Percentiles rank a stretch among this genome's conserved stretches.
Evolutionary conservation across 2,888 invertebrate species (phyloP).

Genomic region (Hofmannophila pseudospretella): DNA sequence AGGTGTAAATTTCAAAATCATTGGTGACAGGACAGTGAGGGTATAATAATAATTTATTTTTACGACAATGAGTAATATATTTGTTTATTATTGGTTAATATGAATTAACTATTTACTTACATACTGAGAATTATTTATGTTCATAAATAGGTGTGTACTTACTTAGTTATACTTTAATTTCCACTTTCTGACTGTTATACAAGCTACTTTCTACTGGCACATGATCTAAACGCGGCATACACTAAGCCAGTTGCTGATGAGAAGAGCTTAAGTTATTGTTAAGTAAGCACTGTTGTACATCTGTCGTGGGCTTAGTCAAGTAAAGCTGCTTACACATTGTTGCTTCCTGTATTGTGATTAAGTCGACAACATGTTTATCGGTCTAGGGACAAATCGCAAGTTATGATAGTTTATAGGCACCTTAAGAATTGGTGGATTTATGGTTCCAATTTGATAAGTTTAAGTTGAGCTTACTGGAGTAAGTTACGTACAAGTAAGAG

Average conservation of each 20-base stretch:
- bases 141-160: too few relatives aligned
- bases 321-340: slow-evolving; percentile 8
- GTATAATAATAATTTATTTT: too few relatives aligned
- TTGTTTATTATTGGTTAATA: too few relatives aligned
- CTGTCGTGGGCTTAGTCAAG: slow-evolving; percentile 1
- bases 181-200: too few relatives aligned
- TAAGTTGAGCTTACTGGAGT: neutral
- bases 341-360: slow-evolving; percentile 14
- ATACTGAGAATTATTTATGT: too few relatives aligned
- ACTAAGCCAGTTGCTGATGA: slow-evolving; percentile 33
- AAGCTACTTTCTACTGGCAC: too few relatives aligned
- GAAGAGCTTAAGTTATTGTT: slow-evolving; percentile 46
- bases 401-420: slow-evolving; percentile 1
- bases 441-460: neutral
- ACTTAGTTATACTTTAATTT: too few relatives aligned
- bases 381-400: neutral
- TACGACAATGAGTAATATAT: too few relatives aligned
- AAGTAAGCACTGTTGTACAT: slow-evolving; percentile 33
- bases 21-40: too few relatives aligned
- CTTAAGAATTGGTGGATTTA: neutral
- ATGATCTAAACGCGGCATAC: slow-evolving; percentile 29
- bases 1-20: too few relatives aligned
- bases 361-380: slow-evolving; percentile 10
- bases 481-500: too few relatives aligned
- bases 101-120: too few relatives aligned